Base-by-base conservation (phyloP, 1,140 invertebrate genomes). In the Temnothorax longispinosus region DNA sequence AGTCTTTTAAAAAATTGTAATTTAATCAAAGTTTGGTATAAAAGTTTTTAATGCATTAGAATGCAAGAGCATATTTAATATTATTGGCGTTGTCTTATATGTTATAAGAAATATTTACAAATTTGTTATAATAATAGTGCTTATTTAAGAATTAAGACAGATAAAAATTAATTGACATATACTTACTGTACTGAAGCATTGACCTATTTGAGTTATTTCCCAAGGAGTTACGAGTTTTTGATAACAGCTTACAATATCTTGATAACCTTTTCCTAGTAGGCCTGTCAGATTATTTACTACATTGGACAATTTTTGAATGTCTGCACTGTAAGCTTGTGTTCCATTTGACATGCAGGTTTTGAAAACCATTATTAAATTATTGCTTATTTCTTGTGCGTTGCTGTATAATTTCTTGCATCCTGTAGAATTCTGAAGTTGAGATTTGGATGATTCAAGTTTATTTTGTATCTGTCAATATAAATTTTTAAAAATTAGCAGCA, bases 341-440 rank as follows among this genome's bases (percentile, higher is more conserved):
- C 0, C 27, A 27, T 27, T 27, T 27, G 27, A 27, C 0, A 27
- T 3, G 13, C 52, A 54, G 5, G 52, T 2, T 0, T 52, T 5
- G 18, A 52, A 52, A 52, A 0, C 4, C 15, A 0, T 0, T 18
- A 6, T 3, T 52, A 52, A 18, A 18, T 52, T 4, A 18, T 18
- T 5, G 15, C 1, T 5, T 0, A 15, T 4, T 18, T 52, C 0
- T 11, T 13, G 3, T 18, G 2, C 50, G 0, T 52, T 15, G 4
- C 1, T 18, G 0, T n/a, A 5, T 6, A 6, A 0, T 0, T 18
- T n/a, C 0, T 0, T 5, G 18, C 52, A 54, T 7, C 0, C 5
- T n/a, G 10, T 2, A 54, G 52, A 54, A 52, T 0, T 52, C 2
- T 47, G 0, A 47, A 47, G 47, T 47, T 3, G 11, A 27, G 27